These are phyloP conservation scores for Lathronympha strigana DNA, from an alignment of 2,888 invertebrate species.

Conservation along the genomic window DNA sequence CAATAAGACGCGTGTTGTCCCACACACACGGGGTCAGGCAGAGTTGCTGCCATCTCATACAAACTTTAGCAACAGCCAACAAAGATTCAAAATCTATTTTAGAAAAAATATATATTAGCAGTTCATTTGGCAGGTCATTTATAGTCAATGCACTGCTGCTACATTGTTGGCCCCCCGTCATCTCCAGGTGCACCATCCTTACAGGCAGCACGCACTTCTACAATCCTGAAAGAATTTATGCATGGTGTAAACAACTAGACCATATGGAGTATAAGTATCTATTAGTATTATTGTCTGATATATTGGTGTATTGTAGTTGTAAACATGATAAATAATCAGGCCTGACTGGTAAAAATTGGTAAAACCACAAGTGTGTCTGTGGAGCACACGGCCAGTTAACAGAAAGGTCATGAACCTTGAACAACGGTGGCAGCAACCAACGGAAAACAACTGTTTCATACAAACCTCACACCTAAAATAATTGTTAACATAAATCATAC, in stretches of 20 bases:
- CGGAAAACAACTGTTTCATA: slow-evolving; percentile 9
- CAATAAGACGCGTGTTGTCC: slow-evolving; percentile 80
- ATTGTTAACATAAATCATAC: slow-evolving; percentile 55
- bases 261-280: neutral
- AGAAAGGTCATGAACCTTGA: slow-evolving; percentile 68
- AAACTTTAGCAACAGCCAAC: slow-evolving; percentile 76
- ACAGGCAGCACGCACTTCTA: slow-evolving; percentile 53
- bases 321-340: neutral
- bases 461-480: neutral
- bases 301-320: neutral
- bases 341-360: slow-evolving; percentile 8
- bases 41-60: slow-evolving; percentile 78
- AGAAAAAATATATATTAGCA: slow-evolving; percentile 81
- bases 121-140: slow-evolving; percentile 82
- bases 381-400: slow-evolving; percentile 41
- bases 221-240: slow-evolving; percentile 60
- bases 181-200: slow-evolving; percentile 80
- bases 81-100: slow-evolving; percentile 82
- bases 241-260: slow-evolving; percentile 20
- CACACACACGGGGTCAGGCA: slow-evolving; percentile 79
- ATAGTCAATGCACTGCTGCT: slow-evolving; percentile 67
- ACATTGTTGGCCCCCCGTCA: slow-evolving; percentile 66
- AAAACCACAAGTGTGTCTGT: slow-evolving; percentile 12
- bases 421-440: slow-evolving; percentile 49
- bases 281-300: neutral